Evolutionary conservation across 2,888 invertebrate species (phyloP).

Genomic region (Himalopsyche tibetana): DNA sequence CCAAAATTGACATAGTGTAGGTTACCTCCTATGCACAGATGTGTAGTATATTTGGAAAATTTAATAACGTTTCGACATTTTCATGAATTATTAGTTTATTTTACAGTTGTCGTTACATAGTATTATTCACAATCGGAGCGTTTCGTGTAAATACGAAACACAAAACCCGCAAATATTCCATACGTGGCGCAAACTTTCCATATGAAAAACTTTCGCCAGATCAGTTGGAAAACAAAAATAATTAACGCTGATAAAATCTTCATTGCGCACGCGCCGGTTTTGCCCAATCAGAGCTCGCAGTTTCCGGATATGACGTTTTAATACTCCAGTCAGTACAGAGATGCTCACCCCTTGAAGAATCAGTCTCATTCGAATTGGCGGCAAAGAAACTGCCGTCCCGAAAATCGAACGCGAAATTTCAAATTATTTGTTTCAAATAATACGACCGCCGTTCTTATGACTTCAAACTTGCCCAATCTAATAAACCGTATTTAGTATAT

Average conservation of each 20-base stretch:
- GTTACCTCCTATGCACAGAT: too few relatives aligned
- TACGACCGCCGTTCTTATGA: constrained; percentile 28
- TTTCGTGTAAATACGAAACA: too few relatives aligned
- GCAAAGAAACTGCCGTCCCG: constrained; percentile 31
- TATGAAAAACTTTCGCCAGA: constrained; percentile 7
- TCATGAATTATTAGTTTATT: too few relatives aligned
- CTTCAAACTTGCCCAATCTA: not conserved
- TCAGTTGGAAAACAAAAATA: constrained; percentile 33
- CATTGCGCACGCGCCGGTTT: constrained; percentile 18
- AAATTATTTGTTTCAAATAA: constrained; percentile 19
- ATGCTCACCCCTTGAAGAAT: not conserved
- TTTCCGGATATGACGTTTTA: constrained; percentile 44
- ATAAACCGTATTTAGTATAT: not conserved
- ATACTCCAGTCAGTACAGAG: constrained; percentile 9
- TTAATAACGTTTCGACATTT: too few relatives aligned
- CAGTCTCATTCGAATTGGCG: constrained; percentile 40
- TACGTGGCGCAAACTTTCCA: constrained; percentile 2
- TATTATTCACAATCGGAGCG: too few relatives aligned
- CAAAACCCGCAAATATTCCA: not conserved
- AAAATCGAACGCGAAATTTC: not conserved
- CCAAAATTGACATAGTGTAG: too few relatives aligned
- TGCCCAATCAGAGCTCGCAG: not conserved
- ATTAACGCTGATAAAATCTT: not conserved
- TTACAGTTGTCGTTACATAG: not conserved
- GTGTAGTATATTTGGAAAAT: too few relatives aligned